Conservation (phyloP, 2,797 vertebrate species). For the Gobionotothen gibberifrons region DNA sequence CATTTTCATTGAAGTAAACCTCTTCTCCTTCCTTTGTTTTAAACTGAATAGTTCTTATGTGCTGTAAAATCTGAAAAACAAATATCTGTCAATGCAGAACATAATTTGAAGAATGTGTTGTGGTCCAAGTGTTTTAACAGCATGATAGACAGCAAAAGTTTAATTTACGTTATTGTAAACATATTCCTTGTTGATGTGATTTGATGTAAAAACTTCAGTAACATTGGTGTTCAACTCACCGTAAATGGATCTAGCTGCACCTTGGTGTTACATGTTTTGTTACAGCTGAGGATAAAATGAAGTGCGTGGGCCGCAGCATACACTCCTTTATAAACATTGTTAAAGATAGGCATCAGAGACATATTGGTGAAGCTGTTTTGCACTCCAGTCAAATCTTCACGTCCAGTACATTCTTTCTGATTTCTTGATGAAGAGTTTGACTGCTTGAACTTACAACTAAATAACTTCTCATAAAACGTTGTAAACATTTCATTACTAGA, state of each 20-base stretch:
- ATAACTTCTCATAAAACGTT: conserved; percentile 79
- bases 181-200: background rate
- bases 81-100: background rate
- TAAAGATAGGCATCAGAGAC: conserved; percentile 78
- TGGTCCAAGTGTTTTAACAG: background rate
- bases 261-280: conserved; percentile 64
- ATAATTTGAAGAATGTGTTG: background rate
- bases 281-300: conserved; percentile 73
- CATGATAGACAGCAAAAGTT: background rate
- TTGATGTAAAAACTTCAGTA: background rate
- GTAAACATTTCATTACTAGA: conserved; percentile 67
- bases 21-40: conserved; percentile 76
- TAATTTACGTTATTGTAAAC: background rate
- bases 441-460: conserved; percentile 64
- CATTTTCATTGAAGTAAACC: conserved; percentile 79
- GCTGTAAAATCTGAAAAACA: conserved; percentile 68
- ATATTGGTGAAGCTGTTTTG: conserved; percentile 77
- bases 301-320: conserved; percentile 81
- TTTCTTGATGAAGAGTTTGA: background rate
- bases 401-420: conserved; percentile 65
- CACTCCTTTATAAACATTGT: conserved; percentile 81
- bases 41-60: conserved; percentile 61
- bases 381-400: conserved; percentile 62
- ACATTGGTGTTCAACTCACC: conserved; percentile 47
- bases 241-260: conserved; percentile 62